phyloP scores from a whole-genome alignment of 2,797 vertebrate genomes.

The Pipistrellus pipistrellus region DNA sequence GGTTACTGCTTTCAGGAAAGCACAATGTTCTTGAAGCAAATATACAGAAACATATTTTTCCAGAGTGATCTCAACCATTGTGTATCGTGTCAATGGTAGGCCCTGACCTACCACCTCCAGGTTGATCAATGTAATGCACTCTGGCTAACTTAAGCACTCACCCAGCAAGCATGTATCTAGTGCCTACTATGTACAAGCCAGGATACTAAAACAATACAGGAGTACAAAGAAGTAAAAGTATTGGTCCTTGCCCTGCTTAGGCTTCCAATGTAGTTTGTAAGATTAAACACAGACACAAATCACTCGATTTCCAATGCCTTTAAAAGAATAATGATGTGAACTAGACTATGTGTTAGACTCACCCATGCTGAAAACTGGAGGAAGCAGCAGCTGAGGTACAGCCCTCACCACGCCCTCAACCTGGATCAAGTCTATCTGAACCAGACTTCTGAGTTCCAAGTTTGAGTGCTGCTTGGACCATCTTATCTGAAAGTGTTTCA shows the following conservation, averaged over 20 bases:
- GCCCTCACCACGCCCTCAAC: too few species aligned
- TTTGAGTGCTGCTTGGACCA: not conserved
- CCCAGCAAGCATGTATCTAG: not conserved
- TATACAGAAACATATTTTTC: conserved; percentile 66
- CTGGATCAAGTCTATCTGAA: not conserved
- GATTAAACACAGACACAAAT: conserved; percentile 40
- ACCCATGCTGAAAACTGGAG: conserved; percentile 23
- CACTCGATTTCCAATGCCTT: conserved; percentile 16
- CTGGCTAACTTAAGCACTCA: conserved; percentile 52
- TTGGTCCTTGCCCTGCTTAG: conserved; percentile 48
- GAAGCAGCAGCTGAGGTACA: not conserved
- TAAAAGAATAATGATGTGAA: not conserved
- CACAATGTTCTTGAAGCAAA: conserved; percentile 62
- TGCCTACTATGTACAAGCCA: conserved; percentile 69
- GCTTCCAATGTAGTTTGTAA: conserved; percentile 48
- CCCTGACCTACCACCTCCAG: conserved; percentile 38
- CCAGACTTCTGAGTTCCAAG: conserved; percentile 27
- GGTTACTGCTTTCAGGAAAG: conserved; percentile 74
- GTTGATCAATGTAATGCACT: conserved; percentile 15
- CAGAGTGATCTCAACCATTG: conserved; percentile 31
- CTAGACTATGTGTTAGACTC: not conserved
- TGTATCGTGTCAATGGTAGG: conserved; percentile 51
- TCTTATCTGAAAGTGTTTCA: not conserved
- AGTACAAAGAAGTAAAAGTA: conserved; percentile 52
- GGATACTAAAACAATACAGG: conserved; percentile 61